These are phyloP conservation scores for Osmerus eperlanus DNA, from an alignment of 2,113 vertebrate species.

Conservation along the genomic window DNA sequence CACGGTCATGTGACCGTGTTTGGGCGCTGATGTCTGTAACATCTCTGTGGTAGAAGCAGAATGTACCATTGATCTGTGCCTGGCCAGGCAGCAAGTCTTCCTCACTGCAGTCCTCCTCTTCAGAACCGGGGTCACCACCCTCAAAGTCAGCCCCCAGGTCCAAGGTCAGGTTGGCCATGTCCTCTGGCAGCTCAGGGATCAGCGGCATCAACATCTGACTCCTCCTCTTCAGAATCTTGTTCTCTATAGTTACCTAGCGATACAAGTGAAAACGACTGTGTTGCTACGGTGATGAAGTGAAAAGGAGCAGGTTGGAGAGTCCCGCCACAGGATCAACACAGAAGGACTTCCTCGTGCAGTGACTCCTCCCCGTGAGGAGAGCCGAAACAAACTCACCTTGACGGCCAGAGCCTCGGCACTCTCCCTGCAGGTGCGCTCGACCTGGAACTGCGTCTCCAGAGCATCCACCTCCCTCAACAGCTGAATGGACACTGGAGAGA, in stretches of 20 bases:
- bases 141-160: conserved; percentile 18
- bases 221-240: conserved; percentile 65
- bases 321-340: not conserved
- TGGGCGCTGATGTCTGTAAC: not conserved
- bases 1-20: not conserved
- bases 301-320: not conserved
- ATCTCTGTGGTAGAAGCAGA: not conserved
- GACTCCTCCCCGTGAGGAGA: not conserved
- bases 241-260: conserved; percentile 70
- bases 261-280: too few species aligned
- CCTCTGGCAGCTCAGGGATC: conserved; percentile 50
- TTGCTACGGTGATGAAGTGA: not conserved
- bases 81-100: conserved; percentile 47
- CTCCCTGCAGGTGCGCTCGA: conserved; percentile 69
- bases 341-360: not conserved
- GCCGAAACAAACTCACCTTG: conserved; percentile 55
- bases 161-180: conserved; percentile 30
- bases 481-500: conserved; percentile 65
- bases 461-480: conserved; percentile 74
- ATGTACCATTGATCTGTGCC: conserved; percentile 65
- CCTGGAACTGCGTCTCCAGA: conserved; percentile 73
- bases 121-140: not conserved
- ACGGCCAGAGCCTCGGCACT: conserved; percentile 68
- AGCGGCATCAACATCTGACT: conserved; percentile 66
- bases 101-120: conserved; percentile 30